Evolutionary conservation across 2,797 vertebrate genomes (phyloP), one percentile per base, ranked within the genome.

Genomic region (Xenentodon cancila): DNA sequence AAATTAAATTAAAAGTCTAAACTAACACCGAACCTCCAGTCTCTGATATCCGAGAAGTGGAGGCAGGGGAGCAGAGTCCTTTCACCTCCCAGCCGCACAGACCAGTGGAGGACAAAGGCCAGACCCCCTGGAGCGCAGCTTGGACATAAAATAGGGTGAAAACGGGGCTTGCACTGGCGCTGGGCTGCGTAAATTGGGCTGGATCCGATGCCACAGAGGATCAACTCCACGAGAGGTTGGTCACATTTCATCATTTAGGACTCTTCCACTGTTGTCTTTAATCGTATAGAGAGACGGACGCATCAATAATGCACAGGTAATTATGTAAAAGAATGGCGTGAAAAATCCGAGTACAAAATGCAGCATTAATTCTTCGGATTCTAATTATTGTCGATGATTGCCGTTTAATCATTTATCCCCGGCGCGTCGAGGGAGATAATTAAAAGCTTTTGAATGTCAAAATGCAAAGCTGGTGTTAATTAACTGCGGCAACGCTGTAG

Each of bases 11-110:
- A 22, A 48, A 45, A 9, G 34, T 59, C 50, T 16, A 53, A 64
- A 40, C 49, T 69, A 64, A 52, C 64, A 65, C 61, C 44, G 43
- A 19, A n/a, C 59, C 51, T 50, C 42, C 57, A 61, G 32, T 0
- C 0, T 12, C 19, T 55, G 88, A 86, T 67, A 90, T 71, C 62
- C 1, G 89, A 90, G 81, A 82, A 13, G 71, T 43, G 32, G 53
- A 64, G 17, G 25, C 59, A 13, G 30, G 59, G 49, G 40, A 34
- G 30, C 50, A 7, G 64, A 68, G 52, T 67, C 68, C 46, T 54
- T 40, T 70, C 72, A 73, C 65, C 58, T 60, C 50, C 53, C 4
- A 52, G 49, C 54, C 44, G 52, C 37, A 22, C 57, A 51, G 60
- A 43, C 37, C 37, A 15, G 37, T 40, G 13, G 17, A 52, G 64